phyloP scores from a whole-genome alignment of 2,113 vertebrate genomes.

The Arvicanthis niloticus region DNA sequence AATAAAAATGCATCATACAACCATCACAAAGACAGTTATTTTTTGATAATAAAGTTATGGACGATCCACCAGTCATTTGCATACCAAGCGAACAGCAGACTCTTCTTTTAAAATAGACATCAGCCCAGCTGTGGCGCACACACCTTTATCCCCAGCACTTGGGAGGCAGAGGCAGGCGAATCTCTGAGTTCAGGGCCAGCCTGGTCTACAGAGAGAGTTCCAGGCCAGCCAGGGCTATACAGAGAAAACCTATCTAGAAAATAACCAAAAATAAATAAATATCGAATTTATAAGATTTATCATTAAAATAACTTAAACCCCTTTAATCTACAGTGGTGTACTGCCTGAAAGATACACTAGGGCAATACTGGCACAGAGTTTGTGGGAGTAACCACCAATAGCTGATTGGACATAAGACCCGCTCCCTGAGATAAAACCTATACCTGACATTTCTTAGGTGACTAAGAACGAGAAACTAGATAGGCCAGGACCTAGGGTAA shows the following conservation, averaged over 20 bases:
- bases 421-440: not conserved
- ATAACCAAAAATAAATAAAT: not conserved
- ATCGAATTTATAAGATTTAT: not conserved
- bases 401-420: not conserved
- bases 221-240: not conserved
- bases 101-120: not conserved
- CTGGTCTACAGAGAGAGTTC: not conserved
- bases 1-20: not conserved
- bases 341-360: not conserved
- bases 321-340: not conserved
- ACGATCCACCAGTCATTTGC: not conserved
- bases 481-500: not conserved
- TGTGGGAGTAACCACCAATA: not conserved
- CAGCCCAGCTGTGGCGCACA: not conserved
- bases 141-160: not conserved
- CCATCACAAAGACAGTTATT: not conserved
- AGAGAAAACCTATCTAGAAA: not conserved
- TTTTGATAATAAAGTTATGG: not conserved
- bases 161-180: not conserved
- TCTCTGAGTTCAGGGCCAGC: not conserved
- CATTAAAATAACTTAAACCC: not conserved
- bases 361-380: not conserved
- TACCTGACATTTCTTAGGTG: not conserved
- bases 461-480: not conserved
- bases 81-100: not conserved